Base-by-base conservation (phyloP, 2,113 vertebrate species). In the Microcebus jonahi region DNA sequence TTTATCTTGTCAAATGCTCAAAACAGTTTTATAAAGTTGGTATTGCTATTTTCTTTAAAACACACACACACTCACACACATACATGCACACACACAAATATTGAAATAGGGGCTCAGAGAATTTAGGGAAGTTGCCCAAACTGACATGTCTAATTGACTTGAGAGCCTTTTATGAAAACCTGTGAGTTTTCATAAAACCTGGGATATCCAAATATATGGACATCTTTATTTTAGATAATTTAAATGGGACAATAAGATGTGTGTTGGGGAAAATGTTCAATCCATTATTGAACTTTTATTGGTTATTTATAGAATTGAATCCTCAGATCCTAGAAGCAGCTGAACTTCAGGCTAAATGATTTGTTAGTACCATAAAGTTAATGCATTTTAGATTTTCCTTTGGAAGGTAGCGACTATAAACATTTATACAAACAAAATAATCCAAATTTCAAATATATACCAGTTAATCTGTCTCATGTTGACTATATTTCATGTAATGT, bases 401-500 rank as follows among this genome's bases (percentile, higher is more conserved):
- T 90, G 36, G 17, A 53, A 57, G 12, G 20, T 21, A 68, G 42
- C 88, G 27, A 39, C 17, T 96, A 23, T 81, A 89, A 91, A 91
- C 31, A 94, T 36, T 94, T 31, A 89, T 77, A 88, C 42, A 80
- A 83, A 94, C 34, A 90, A 93, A 97, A 82, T 87, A 83, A 91
- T 25, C 15, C 61, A 73, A 15, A 61, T 75, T 86, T 79, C 79
- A 87, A 83, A 71, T n/a, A n/a, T 31, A 86, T 75, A 88, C 71
- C 23, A 57, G 6, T 93, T 96, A 73, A 82, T 29, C 70, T 67
- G 6, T 29, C 63, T 97, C 88, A 61, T 92, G 63, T 83, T 95
- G 61, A 48, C 71, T 95, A 77, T 82, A 91, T 75, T 88, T 94
- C 96, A 96, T 96, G 20, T 83, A 94, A 76, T 77, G 15, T 87